A percentile compares a stretch with the other conserved stretches of the same genome.
phyloP scores from a whole-genome alignment of 2,888 invertebrate species.

The Cheilosia soror region DNA sequence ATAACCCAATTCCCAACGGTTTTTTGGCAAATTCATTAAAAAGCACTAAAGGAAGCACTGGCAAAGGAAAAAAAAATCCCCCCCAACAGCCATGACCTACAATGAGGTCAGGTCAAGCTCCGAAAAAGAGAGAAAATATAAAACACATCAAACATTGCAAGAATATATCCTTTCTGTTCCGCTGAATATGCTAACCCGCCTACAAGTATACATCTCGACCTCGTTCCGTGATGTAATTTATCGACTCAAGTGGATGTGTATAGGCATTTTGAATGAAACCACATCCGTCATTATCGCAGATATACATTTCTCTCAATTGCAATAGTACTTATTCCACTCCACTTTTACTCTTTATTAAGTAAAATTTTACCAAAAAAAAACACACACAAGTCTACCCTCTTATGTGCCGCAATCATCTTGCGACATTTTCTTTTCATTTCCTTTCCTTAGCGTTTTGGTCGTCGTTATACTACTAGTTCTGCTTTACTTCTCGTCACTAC shows the following conservation, averaged over 20 bases:
- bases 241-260: conserved; percentile 58
- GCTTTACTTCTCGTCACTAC: conserved; percentile 1
- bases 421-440: conserved; percentile 28
- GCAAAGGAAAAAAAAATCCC: conserved; percentile 18
- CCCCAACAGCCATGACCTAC: conserved; percentile 62
- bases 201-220: conserved; percentile 58
- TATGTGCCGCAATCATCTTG: conserved; percentile 47
- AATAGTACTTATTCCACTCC: conserved; percentile 53
- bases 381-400: not conserved
- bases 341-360: conserved; percentile 59
- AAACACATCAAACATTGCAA: conserved; percentile 39
- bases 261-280: conserved; percentile 52
- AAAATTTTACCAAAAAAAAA: not conserved
- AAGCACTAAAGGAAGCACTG: conserved; percentile 31
- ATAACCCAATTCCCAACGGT: conserved; percentile 29
- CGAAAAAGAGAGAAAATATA: conserved; percentile 27
- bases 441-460: conserved; percentile 1
- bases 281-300: conserved; percentile 42
- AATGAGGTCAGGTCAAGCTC: conserved; percentile 69
- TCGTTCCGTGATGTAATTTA: conserved; percentile 66
- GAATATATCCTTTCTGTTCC: conserved; percentile 35
- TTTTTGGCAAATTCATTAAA: conserved; percentile 63
- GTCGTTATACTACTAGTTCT: not conserved
- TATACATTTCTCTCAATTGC: conserved; percentile 11
- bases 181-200: conserved; percentile 45